phyloP scores from a whole-genome alignment of 2,888 invertebrate genomes.

The Nephrotoma guestfalica region DNA sequence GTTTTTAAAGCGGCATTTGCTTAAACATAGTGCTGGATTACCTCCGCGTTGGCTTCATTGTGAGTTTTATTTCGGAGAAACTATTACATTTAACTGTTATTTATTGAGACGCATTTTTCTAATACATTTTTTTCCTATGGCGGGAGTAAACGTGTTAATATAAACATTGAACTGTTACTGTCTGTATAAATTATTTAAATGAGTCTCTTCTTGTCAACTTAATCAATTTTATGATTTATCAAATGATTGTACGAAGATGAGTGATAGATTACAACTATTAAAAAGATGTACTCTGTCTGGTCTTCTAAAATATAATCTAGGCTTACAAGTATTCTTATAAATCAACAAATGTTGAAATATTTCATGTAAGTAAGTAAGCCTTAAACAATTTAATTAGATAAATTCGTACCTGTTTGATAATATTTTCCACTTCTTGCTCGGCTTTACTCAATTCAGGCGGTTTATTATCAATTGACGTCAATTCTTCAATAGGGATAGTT shows the following conservation, averaged over 20 bases:
- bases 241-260: constrained; percentile 24
- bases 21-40: no score
- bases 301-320: constrained; percentile 13
- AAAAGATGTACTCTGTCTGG: constrained; percentile 31
- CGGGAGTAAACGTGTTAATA: no score
- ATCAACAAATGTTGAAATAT: constrained; percentile 4
- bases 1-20: no score
- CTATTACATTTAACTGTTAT: no score
- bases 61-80: no score
- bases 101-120: no score
- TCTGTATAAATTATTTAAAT: no score
- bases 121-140: no score
- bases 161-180: no score
- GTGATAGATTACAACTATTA: constrained; percentile 28
- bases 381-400: neutral
- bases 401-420: constrained; percentile 49
- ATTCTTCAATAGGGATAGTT: constrained; percentile 71
- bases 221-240: no score
- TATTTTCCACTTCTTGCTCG: constrained; percentile 53
- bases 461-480: constrained; percentile 24
- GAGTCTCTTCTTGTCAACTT: no score
- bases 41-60: no score
- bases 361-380: constrained; percentile 9
- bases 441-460: constrained; percentile 50
- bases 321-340: constrained; percentile 6